Evolutionary conservation across 2,113 vertebrate genomes (phyloP).

Genomic region (Ptychochromis oligacanthus): DNA sequence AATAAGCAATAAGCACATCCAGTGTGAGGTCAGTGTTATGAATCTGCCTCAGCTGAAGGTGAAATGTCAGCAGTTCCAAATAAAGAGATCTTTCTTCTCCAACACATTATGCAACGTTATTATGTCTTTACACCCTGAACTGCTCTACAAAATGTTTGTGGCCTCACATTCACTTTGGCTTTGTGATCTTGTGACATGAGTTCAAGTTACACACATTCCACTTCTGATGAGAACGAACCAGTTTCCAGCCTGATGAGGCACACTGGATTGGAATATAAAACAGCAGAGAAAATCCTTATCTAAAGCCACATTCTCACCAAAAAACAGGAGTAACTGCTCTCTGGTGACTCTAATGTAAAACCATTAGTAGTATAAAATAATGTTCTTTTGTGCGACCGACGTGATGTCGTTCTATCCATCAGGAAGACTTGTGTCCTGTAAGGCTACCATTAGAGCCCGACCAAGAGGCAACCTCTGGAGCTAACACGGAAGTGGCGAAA

Average conservation of each 20-base stretch:
- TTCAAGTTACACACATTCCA: not conserved
- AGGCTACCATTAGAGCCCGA: no score
- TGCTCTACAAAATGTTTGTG: not conserved
- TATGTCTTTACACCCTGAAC: slow-evolving; percentile 7
- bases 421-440: no score
- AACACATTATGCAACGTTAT: slow-evolving; percentile 22
- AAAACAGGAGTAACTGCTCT: not conserved
- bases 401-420: no score
- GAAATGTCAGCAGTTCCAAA: not conserved
- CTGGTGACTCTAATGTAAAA: no score
- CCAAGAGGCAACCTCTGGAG: no score
- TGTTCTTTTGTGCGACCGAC: not conserved
- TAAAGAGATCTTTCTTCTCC: slow-evolving; percentile 15
- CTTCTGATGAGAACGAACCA: not conserved
- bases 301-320: not conserved
- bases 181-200: slow-evolving; percentile 28
- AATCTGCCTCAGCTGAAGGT: not conserved
- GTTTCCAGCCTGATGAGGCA: not conserved
- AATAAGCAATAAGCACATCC: not conserved
- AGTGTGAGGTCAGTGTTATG: not conserved
- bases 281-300: not conserved
- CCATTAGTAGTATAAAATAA: no score
- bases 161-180: slow-evolving; percentile 4
- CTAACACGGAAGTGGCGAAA: no score
- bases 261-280: not conserved